Conservation (phyloP, 2,888 invertebrate genomes). For the Phyllotreta striolata region DNA sequence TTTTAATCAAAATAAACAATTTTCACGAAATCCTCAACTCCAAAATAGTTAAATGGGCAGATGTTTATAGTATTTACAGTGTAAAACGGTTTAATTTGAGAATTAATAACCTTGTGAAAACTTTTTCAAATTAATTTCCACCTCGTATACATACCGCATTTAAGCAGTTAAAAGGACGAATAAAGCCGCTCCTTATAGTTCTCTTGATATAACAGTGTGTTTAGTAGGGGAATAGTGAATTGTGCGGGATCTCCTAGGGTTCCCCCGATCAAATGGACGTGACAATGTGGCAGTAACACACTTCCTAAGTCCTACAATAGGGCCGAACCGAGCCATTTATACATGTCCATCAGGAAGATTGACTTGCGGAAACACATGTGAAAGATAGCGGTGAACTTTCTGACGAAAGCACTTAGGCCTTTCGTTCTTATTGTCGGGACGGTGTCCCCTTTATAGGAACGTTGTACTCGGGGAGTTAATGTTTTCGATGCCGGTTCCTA, state of each 20-base stretch:
- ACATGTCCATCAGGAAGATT: constrained; percentile 27
- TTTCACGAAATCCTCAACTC: no score
- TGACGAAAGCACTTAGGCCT: constrained; percentile 23
- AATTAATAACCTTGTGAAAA: no score
- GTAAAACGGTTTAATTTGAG: no score
- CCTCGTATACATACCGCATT: no score
- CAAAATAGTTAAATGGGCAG: no score
- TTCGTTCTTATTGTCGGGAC: constrained; percentile 16
- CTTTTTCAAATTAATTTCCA: no score
- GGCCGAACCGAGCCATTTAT: constrained; percentile 19
- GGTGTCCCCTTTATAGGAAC: background rate
- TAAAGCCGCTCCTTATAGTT: no score
- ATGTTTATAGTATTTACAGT: no score
- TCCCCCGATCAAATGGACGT: constrained; percentile 21
- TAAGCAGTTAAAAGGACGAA: no score
- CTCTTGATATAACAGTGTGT: no score
- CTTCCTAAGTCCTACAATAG: constrained; percentile 23
- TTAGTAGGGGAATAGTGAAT: background rate
- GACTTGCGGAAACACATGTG: constrained; percentile 24
- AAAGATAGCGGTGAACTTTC: constrained; percentile 26
- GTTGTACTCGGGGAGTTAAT: constrained; percentile 1
- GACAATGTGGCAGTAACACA: constrained; percentile 25
- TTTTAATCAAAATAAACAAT: no score
- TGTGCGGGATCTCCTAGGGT: background rate
- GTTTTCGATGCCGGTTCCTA: constrained; percentile 2